A percentile compares a stretch with the other conserved stretches of the same genome.
phyloP scores from a whole-genome alignment of 2,113 vertebrate species.

The Muscicapa adusta region DNA sequence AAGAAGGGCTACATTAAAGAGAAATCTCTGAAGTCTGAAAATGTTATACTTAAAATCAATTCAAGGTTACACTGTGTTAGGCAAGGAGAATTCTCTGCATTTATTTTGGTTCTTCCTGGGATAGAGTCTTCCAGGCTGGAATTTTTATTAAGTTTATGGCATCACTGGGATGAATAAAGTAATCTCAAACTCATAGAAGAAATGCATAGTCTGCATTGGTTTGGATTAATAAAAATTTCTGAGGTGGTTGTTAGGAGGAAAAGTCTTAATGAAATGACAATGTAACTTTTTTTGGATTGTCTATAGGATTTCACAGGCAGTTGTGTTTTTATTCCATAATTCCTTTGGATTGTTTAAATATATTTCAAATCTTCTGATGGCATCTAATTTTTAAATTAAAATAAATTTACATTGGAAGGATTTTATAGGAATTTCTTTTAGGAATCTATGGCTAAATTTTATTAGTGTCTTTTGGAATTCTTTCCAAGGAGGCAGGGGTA shows the following conservation, averaged over 20 bases:
- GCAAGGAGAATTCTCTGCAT: background rate
- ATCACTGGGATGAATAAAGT: conserved; percentile 42
- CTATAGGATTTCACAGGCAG: background rate
- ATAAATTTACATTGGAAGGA: too few species aligned
- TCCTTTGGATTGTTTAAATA: background rate
- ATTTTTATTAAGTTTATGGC: conserved; percentile 33
- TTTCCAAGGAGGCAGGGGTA: background rate
- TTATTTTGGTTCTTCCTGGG: conserved; percentile 1
- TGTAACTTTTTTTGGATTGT: background rate
- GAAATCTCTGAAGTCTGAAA: background rate
- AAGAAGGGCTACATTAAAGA: background rate
- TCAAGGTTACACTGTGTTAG: background rate
- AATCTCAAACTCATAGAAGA: background rate
- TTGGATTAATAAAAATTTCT: background rate
- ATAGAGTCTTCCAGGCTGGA: background rate
- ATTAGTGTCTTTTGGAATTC: background rate
- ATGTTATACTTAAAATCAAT: background rate
- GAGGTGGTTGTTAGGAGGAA: background rate
- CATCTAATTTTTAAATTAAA: background rate
- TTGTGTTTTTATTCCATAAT: background rate
- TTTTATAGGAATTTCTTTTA: background rate
- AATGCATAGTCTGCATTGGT: background rate
- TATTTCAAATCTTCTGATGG: background rate
- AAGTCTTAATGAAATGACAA: background rate
- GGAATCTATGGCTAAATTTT: background rate